Evolutionary conservation across 2,888 invertebrate genomes (phyloP), one percentile per base, ranked within the genome.

Genomic region (Microctonus hyperodae): DNA sequence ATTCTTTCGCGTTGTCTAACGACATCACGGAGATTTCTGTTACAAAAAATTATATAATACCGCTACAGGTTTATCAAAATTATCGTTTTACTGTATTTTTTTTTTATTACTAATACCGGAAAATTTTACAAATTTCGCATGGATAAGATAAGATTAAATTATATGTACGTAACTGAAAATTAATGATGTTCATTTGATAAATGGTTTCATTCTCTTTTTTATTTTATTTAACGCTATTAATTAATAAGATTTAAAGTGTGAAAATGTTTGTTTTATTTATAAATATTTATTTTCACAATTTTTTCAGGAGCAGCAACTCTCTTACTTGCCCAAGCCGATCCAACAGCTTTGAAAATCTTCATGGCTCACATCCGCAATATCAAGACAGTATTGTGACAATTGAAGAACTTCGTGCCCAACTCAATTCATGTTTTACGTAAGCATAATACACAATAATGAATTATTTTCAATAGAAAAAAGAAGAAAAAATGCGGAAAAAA

Each of bases 371-470:
- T 77, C 82, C 83, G 55, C 83, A 83, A 65, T 83, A 83, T 58
- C 82, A 83, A 71, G 86, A 87, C 67, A 88, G 88, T 75, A 87
- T 88, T 65, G 83, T 91, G 70, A 90, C 90, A 69, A 90, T 92
- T 75, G 92, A 92, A 81, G 91, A 91, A 78, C 83, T 92, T 70
- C 88, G 90, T 60, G 86, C 88, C 67, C 90, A 91, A 78, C 87
- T 91, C 80, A 90, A 90, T 81, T 91, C 91, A 72, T 92, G 92
- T 81, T 91, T 91, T 81, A 90, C 90, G 82, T 87, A 77, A 86
- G 86, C 85, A 37, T 62, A 0, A 44, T 44, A 44, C 13, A 56
- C 16, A 28, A 61, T 7, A 31, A 31, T 11, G 7, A 33, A 58
- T 22, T 9, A 58, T 25, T 25, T 33, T 6, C n/a, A 53, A 20